These are phyloP conservation scores for Machaerirhynchus nigripectus DNA, from an alignment of 2,113 vertebrate genomes.

Conservation along the genomic window DNA sequence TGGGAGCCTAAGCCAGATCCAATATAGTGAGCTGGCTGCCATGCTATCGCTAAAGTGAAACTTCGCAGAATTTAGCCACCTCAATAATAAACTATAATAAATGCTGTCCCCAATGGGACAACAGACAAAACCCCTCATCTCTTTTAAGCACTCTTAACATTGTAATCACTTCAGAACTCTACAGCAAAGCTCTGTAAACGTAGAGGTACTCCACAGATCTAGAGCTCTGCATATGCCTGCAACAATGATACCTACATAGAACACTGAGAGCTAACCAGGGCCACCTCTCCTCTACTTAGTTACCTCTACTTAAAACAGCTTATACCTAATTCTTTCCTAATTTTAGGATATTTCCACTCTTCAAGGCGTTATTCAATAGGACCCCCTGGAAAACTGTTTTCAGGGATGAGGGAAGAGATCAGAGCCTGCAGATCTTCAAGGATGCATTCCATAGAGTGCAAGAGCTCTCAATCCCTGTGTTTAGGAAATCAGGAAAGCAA, in stretches of 20 bases:
- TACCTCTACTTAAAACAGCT: neutral
- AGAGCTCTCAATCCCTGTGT: neutral
- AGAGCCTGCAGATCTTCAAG: neutral
- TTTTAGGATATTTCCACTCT: neutral
- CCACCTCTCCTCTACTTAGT: neutral
- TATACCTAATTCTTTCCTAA: neutral
- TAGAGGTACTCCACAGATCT: neutral
- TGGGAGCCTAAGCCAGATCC: neutral
- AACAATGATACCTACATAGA: neutral
- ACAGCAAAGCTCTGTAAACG: neutral
- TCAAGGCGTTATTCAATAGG: neutral
- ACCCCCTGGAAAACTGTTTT: neutral
- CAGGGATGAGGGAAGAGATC: neutral
- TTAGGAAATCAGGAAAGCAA: neutral
- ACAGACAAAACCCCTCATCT: neutral
- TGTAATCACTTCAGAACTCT: neutral
- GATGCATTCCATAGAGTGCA: neutral
- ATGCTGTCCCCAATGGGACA: neutral
- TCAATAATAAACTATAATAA: neutral
- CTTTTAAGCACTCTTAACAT: neutral
- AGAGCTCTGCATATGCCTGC: neutral
- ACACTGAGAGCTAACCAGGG: neutral
- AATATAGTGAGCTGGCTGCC: neutral
- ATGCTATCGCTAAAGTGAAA: neutral
- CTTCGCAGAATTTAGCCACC: neutral